Conservation (phyloP, 2,888 invertebrate genomes). For the Eumacrocentrus americanus region DNA sequence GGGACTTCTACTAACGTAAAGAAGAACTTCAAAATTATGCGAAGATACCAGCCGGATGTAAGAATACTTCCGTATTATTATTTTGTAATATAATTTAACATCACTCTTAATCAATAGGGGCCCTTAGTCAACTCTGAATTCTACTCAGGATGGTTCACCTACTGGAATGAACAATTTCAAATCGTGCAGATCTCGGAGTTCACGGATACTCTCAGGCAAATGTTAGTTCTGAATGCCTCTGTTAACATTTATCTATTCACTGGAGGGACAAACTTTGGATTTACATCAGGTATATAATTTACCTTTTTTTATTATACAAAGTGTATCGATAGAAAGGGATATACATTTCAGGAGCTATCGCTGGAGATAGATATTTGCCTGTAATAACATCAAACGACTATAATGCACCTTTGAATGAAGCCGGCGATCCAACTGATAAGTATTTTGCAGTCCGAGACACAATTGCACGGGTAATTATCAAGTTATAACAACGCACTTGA, state of each 20-base stretch:
- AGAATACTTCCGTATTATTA: too few species aligned
- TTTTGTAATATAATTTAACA: not conserved
- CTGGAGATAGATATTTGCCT: conserved; percentile 64
- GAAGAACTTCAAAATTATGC: conserved; percentile 62
- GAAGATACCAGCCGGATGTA: conserved; percentile 63
- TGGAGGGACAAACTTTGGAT: conserved; percentile 87
- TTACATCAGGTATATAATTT: conserved; percentile 59
- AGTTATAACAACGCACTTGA: too few species aligned
- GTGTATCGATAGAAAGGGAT: not conserved
- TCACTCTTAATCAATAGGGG: conserved; percentile 62
- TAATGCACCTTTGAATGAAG: conserved; percentile 87
- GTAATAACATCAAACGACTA: conserved; percentile 90
- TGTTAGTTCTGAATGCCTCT: conserved; percentile 63
- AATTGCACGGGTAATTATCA: conserved; percentile 68
- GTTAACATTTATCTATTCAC: conserved; percentile 92
- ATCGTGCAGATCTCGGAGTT: conserved; percentile 64
- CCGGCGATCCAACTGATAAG: conserved; percentile 87
- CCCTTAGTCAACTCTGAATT: conserved; percentile 90
- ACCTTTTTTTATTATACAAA: not conserved
- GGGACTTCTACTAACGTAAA: conserved; percentile 62
- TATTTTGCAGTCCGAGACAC: conserved; percentile 74
- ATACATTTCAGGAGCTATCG: conserved; percentile 58
- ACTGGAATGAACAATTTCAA: conserved; percentile 78
- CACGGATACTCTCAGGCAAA: conserved; percentile 46
- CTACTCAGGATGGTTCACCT: conserved; percentile 92